Evolutionary conservation across 2,113 vertebrate genomes (phyloP).

Genomic region (Cardinalis cardinalis): DNA sequence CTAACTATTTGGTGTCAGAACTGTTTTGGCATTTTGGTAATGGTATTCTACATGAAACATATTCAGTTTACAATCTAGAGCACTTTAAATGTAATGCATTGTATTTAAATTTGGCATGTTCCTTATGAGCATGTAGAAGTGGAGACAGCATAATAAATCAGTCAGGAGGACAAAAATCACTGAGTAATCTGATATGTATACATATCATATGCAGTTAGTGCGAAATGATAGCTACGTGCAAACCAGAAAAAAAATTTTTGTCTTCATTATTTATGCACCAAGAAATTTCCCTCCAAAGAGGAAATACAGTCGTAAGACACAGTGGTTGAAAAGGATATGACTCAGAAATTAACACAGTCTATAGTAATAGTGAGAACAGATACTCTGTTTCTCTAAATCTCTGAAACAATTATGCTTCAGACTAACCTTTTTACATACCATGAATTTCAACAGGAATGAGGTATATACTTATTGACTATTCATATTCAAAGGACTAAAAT

Average conservation of each 20-base stretch:
- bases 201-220: neutral
- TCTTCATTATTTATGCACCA: neutral
- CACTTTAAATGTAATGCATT: slow-evolving; percentile 1
- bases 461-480: neutral
- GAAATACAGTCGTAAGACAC: neutral
- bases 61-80: neutral
- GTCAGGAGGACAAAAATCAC: neutral
- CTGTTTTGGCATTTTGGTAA: neutral
- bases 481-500: slow-evolving; percentile 6
- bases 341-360: neutral
- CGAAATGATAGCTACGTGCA: neutral
- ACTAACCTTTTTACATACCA: neutral
- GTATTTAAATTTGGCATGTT: neutral
- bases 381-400: neutral
- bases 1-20: neutral
- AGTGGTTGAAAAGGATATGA: neutral
- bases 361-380: neutral
- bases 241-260: neutral
- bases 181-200: neutral
- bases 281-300: neutral
- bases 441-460: slow-evolving; percentile 24
- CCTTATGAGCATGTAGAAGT: neutral
- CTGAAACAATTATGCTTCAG: neutral
- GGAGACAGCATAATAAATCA: neutral
- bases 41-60: neutral